Conservation (phyloP, 2,888 invertebrate species). For the Tetrapedia diversipes region DNA sequence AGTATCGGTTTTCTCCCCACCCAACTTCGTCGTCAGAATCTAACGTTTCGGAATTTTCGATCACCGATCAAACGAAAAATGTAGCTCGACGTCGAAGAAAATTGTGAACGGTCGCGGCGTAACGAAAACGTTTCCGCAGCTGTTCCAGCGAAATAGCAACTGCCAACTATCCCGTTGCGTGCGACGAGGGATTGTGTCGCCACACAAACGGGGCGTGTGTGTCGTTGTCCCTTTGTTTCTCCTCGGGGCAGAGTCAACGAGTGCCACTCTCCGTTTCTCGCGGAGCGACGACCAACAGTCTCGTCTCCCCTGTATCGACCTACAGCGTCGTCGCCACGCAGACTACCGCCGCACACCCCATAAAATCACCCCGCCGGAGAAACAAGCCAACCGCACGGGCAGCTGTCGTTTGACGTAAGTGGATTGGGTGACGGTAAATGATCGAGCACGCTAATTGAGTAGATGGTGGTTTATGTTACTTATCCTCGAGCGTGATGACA, state of each 20-base stretch:
- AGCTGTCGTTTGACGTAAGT: constrained; percentile 20
- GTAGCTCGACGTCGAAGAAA: neutral
- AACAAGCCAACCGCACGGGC: constrained; percentile 18
- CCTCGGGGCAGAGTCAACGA: constrained; percentile 13
- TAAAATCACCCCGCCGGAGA: constrained; percentile 37
- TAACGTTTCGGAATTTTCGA: neutral
- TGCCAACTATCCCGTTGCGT: constrained; percentile 16
- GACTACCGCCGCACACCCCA: constrained; percentile 67
- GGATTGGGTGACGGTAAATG: constrained; percentile 38
- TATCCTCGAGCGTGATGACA: neutral
- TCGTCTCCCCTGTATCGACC: constrained; percentile 71
- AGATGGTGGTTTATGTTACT: neutral
- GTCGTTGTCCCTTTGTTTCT: constrained; percentile 32
- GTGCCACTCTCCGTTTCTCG: constrained; percentile 28
- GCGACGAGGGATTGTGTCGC: neutral
- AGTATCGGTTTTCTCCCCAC: neutral
- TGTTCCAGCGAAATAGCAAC: constrained; percentile 12
- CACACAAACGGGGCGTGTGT: neutral
- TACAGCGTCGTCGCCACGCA: constrained; percentile 70
- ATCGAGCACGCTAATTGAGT: constrained; percentile 24
- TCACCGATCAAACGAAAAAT: neutral
- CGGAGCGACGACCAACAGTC: constrained; percentile 53
- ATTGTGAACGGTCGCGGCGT: neutral
- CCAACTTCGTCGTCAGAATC: too few relatives aligned
- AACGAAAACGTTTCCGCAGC: neutral